A percentile compares a stretch with the other conserved stretches of the same genome.
Evolutionary conservation across 2,113 vertebrate genomes (phyloP).

Genomic region (Sciurus niger): DNA sequence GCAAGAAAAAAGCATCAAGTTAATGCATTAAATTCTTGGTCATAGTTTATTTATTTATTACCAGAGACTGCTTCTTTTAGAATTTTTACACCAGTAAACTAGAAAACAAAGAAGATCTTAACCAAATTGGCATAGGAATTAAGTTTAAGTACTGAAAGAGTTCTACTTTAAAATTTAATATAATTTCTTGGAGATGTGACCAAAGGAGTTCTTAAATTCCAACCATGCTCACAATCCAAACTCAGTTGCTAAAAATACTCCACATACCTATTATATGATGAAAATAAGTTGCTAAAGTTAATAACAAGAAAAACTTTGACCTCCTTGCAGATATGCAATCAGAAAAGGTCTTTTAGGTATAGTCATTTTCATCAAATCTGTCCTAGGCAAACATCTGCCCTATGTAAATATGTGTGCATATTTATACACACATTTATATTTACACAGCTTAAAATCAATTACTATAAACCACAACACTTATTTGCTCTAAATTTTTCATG

Average conservation of each 20-base stretch:
- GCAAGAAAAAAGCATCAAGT: constrained; percentile 19
- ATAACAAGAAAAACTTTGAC: constrained; percentile 56
- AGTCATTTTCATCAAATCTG: constrained; percentile 63
- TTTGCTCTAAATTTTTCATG: constrained; percentile 70
- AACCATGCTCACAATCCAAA: constrained; percentile 28
- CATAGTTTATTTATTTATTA: constrained; percentile 44
- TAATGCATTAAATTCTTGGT: constrained; percentile 50
- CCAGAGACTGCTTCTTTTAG: constrained; percentile 25
- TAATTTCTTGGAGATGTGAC: constrained; percentile 44
- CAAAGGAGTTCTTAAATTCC: constrained; percentile 41
- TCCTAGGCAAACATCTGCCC: constrained; percentile 43
- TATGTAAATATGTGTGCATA: constrained; percentile 30
- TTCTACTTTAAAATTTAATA: constrained; percentile 41
- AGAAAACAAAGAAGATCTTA: constrained; percentile 61
- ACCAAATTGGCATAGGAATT: constrained; percentile 23
- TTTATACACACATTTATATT: constrained; percentile 56
- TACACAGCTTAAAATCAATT: constrained; percentile 72
- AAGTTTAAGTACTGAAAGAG: constrained; percentile 40
- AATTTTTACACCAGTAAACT: constrained; percentile 15
- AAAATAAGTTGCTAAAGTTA: constrained; percentile 60
- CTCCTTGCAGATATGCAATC: constrained; percentile 55
- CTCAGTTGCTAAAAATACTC: constrained; percentile 35
- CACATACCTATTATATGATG: not conserved
- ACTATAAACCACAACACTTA: constrained; percentile 67
- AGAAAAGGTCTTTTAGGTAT: constrained; percentile 56